phyloP scores from a whole-genome alignment of 2,888 invertebrate species.

The Aporophyla nigra region DNA sequence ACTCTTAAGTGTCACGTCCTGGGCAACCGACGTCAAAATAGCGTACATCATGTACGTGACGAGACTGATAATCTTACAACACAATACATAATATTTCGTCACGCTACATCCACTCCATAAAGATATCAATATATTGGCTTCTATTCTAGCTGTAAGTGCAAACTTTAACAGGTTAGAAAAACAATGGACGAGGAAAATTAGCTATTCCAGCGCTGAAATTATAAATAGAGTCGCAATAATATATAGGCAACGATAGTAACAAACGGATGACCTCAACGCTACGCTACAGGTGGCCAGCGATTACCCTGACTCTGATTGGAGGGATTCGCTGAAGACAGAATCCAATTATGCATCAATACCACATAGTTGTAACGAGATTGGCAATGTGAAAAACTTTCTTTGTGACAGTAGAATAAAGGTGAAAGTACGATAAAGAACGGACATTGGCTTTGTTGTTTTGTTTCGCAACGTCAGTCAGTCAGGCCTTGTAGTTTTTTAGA shows the following conservation, averaged over 20 bases:
- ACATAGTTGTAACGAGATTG: constrained; percentile 21
- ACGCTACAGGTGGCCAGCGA: constrained; percentile 33
- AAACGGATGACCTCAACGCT: constrained; percentile 34
- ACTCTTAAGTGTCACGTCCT: constrained; percentile 64
- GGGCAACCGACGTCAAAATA: constrained; percentile 68
- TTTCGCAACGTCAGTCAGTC: constrained; percentile 43
- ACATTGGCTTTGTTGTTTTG: constrained; percentile 54
- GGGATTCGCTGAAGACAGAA: constrained; percentile 55
- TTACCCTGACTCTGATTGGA: constrained; percentile 50
- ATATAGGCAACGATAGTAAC: constrained; percentile 16
- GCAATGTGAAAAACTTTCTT: constrained; percentile 52
- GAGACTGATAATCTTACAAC: constrained; percentile 70
- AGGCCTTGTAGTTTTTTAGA: constrained; percentile 61
- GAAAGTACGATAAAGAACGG: constrained; percentile 72
- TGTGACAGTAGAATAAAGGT: constrained; percentile 63
- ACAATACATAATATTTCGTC: constrained; percentile 75
- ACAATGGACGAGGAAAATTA: constrained; percentile 61
- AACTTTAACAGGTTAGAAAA: constrained; percentile 62
- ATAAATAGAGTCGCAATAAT: constrained; percentile 39
- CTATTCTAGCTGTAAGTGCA: constrained; percentile 51
- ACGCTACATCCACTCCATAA: constrained; percentile 59
- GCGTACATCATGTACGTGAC: constrained; percentile 69
- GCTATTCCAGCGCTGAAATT: constrained; percentile 53
- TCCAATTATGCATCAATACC: constrained; percentile 39
- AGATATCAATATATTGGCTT: constrained; percentile 58